Evolutionary conservation across 2,888 invertebrate genomes (phyloP), one percentile per base, ranked within the genome.

Genomic region (Chymomyza amoena): DNA sequence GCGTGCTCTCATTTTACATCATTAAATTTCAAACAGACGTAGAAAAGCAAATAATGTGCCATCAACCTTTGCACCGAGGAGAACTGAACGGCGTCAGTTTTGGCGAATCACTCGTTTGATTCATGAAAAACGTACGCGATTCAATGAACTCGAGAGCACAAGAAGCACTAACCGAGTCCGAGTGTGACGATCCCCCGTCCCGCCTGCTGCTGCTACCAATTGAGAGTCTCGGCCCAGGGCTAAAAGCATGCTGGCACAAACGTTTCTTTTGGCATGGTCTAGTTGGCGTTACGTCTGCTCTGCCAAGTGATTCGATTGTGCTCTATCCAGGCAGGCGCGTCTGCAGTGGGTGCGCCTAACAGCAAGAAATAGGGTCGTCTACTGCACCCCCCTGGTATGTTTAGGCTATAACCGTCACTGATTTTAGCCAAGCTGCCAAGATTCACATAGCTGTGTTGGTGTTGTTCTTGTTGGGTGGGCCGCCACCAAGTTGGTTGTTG

Each of bases 51-150:
- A 10, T 13, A 69, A 65, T 13, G 50, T 73, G 69, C 60, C 62
- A 51, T 50, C 61, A 70, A 75, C 36, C 72, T 72, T 70, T 79
- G 71, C 10, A 67, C 74, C 32, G 5, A 1, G 1, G 50, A 18
- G n/a, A 25, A 25, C 25, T 25, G 59, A 63, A 68, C 63, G 69
- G 69, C 82, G 72, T 75, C 73, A 74, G 69, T 66, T 61, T 13
- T 66, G 62, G 59, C 52, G 61, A 76, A 90, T 90, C 89, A 90
- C 87, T 89, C 89, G 78, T 71, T 89, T 86, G 80, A 82, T 89
- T 89, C 90, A 88, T 90, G 90, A 84, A 87, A 72, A 79, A 77
- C 76, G 72, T 81, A 82, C 84, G 81, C 74, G 77, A 70, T 75
- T 69, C 72, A 51, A 61, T 73, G 76, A 63, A 78, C 72, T 70